A percentile compares a stretch with the other conserved stretches of the same genome.
Evolutionary conservation across 1,140 invertebrate species (phyloP).

Genomic region (Drosophila arizonae): DNA sequence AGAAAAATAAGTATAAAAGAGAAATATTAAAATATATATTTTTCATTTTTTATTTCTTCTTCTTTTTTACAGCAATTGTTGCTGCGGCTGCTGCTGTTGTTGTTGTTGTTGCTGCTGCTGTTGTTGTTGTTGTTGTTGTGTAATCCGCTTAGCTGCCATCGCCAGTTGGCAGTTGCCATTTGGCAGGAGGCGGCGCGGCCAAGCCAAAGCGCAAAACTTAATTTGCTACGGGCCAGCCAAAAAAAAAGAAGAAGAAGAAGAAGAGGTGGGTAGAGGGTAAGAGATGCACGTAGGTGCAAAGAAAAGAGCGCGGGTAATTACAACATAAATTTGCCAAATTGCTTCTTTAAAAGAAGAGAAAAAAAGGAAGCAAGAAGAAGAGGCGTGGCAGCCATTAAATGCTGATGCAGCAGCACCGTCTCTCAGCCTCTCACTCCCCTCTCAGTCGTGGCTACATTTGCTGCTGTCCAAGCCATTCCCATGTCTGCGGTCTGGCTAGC

Average conservation of each 20-base stretch:
- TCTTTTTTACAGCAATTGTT: slow-evolving; percentile 22
- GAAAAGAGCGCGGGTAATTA: slow-evolving; percentile 52
- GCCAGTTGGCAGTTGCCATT: slow-evolving; percentile 61
- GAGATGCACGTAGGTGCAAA: background rate
- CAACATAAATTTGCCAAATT: slow-evolving; percentile 77
- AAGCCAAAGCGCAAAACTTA: slow-evolving; percentile 68
- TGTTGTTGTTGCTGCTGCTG: background rate
- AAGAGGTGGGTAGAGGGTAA: background rate
- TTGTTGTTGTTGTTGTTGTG: slow-evolving; percentile 11
- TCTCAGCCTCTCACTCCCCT: background rate
- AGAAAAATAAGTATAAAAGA: slow-evolving; percentile 32
- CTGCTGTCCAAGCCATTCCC: background rate
- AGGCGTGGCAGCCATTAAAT: slow-evolving; percentile 33
- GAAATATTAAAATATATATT: slow-evolving; percentile 4
- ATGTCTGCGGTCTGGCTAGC: slow-evolving; percentile 40
- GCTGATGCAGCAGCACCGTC: slow-evolving; percentile 35
- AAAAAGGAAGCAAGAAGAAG: background rate
- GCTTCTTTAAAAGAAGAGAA: slow-evolving; percentile 62
- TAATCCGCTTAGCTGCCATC: slow-evolving; percentile 70
- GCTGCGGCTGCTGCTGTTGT: background rate
- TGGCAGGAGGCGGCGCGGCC: slow-evolving; percentile 5
- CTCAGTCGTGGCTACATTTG: no score
- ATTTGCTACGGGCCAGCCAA: slow-evolving; percentile 42
- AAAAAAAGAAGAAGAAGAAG: background rate
- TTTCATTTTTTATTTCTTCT: background rate